A percentile compares a stretch with the other conserved stretches of the same genome.
Conservation (phyloP, 2,888 invertebrate species). For the Tromatobia lineatoria region DNA sequence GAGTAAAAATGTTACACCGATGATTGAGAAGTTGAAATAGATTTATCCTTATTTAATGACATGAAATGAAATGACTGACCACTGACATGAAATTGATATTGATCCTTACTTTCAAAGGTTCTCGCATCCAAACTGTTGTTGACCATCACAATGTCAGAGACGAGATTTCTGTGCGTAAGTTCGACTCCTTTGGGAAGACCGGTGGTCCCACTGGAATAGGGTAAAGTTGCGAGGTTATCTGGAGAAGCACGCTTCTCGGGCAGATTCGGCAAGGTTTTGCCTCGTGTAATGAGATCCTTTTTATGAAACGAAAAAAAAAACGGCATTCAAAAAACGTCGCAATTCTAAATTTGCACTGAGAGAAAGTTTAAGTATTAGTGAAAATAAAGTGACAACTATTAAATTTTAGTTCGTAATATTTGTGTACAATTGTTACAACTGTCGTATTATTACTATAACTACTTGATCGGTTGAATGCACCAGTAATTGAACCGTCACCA, state of each 20-base stretch:
- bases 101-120: constrained; percentile 51
- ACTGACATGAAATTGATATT: no score
- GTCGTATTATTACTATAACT: no score
- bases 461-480: no score
- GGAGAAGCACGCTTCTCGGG: constrained; percentile 61
- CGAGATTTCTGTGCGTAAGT: constrained; percentile 86
- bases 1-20: no score
- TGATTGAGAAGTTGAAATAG: background rate
- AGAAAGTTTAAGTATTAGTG: no score
- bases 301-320: constrained; percentile 28
- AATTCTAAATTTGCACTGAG: background rate
- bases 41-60: background rate
- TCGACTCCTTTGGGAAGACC: constrained; percentile 88
- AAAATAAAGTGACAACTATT: no score
- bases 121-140: constrained; percentile 37
- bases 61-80: no score
- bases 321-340: background rate
- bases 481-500: no score
- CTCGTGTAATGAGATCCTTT: constrained; percentile 80
- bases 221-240: constrained; percentile 85
- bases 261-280: constrained; percentile 76
- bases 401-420: no score
- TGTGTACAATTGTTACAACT: no score
- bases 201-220: constrained; percentile 89
- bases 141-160: constrained; percentile 85